These are phyloP conservation scores for Turdus rufiventris DNA, from an alignment of 2,113 vertebrate species.

Conservation along the genomic window DNA sequence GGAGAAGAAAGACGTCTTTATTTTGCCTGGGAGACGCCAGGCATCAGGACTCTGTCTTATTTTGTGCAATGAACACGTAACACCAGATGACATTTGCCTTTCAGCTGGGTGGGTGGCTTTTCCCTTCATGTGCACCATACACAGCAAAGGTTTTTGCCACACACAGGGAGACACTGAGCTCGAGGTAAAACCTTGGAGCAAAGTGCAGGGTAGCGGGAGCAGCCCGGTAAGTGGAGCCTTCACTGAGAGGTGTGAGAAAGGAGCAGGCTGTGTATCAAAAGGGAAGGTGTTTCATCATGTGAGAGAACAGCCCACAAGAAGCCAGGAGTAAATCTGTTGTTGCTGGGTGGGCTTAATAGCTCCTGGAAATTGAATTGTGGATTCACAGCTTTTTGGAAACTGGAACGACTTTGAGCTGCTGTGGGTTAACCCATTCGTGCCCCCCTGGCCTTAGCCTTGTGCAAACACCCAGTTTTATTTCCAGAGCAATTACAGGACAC, in stretches of 20 bases:
- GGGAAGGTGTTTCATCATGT: not conserved
- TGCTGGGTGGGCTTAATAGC: slow-evolving; percentile 6
- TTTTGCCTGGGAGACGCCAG: not conserved
- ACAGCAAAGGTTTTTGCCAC: not conserved
- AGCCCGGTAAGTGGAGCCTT: not conserved
- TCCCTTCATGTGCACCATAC: not conserved
- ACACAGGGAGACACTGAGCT: not conserved
- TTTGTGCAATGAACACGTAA: not conserved
- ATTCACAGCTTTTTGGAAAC: not conserved
- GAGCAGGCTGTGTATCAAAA: not conserved
- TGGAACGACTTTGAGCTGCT: not conserved
- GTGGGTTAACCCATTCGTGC: not conserved
- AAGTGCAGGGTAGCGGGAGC: not conserved
- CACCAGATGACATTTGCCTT: not conserved
- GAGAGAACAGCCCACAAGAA: not conserved
- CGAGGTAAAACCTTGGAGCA: not conserved
- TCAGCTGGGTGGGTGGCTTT: not conserved
- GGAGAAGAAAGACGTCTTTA: not conserved
- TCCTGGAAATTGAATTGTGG: not conserved
- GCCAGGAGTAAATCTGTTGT: not conserved
- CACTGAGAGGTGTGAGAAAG: not conserved
- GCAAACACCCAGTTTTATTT: slow-evolving; percentile 27
- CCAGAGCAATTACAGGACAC: not conserved
- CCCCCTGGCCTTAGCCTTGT: not conserved
- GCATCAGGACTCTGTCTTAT: not conserved